phyloP scores from a whole-genome alignment of 2,113 vertebrate genomes.

The Tenrec ecaudatus region DNA sequence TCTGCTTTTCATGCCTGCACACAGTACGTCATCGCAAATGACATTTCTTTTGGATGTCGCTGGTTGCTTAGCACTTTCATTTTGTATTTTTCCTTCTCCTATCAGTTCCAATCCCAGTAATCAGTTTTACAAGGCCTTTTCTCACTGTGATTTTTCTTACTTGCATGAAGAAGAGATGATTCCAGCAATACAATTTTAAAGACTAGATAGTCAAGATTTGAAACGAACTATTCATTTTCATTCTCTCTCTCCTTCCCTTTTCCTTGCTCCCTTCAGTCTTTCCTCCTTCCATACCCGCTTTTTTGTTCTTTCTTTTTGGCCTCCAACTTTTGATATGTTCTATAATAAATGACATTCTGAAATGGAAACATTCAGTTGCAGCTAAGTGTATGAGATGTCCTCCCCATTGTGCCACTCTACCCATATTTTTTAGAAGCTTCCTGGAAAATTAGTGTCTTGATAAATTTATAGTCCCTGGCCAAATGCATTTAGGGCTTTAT shows the following conservation, averaged over 20 bases:
- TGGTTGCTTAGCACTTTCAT: slow-evolving; percentile 55
- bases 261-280: background rate
- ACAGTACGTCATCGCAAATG: slow-evolving; percentile 31
- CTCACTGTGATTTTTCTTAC: slow-evolving; percentile 29
- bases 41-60: slow-evolving; percentile 46
- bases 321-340: background rate
- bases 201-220: background rate
- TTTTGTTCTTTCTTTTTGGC: background rate
- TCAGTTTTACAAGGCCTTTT: slow-evolving; percentile 49
- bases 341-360: background rate
- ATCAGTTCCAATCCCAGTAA: slow-evolving; percentile 43
- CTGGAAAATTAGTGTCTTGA: background rate
- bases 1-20: slow-evolving; percentile 7
- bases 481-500: background rate
- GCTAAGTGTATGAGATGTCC: too few species aligned
- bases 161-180: slow-evolving; percentile 43
- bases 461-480: background rate
- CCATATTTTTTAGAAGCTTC: background rate
- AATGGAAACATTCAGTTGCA: background rate
- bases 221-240: background rate
- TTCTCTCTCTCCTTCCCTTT: too few species aligned
- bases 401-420: background rate
- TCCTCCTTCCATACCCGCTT: background rate
- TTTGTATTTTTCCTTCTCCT: slow-evolving; percentile 27
- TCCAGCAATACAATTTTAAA: background rate